Evolutionary conservation across 2,888 invertebrate genomes (phyloP).

Genomic region (Diaperis boleti): DNA sequence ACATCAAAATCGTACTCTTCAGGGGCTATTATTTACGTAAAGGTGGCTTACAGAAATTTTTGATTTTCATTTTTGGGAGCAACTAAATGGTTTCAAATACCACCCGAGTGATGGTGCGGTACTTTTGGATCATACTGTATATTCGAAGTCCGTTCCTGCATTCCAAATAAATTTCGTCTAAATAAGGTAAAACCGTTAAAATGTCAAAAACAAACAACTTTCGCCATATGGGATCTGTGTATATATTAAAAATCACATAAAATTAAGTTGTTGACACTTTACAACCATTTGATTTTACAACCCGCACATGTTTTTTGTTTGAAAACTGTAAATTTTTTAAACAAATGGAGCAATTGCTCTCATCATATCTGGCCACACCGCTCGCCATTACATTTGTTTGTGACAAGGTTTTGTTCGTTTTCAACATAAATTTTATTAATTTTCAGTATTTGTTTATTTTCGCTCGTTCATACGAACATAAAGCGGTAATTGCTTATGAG

Average conservation of each 20-base stretch:
- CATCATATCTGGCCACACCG: slow-evolving; percentile 10
- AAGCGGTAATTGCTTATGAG: slow-evolving; percentile 34
- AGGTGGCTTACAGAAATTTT: too few relatives aligned
- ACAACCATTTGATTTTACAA: slow-evolving; percentile 32
- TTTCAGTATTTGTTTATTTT: slow-evolving; percentile 32
- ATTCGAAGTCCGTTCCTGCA: background rate
- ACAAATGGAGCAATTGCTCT: slow-evolving; percentile 19
- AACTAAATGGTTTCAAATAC: too few relatives aligned
- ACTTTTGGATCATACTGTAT: too few relatives aligned
- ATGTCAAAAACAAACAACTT: slow-evolving; percentile 41
- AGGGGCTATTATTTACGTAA: too few relatives aligned
- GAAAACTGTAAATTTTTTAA: slow-evolving; percentile 32
- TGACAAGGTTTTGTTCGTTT: slow-evolving; percentile 24
- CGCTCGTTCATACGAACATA: slow-evolving; percentile 29
- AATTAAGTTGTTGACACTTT: slow-evolving; percentile 41
- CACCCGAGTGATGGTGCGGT: too few relatives aligned
- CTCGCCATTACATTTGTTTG: slow-evolving; percentile 21
- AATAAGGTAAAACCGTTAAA: slow-evolving; percentile 28
- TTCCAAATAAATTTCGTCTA: slow-evolving; percentile 25
- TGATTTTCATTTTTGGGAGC: too few relatives aligned
- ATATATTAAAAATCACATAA: slow-evolving; percentile 41
- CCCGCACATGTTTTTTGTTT: slow-evolving; percentile 40
- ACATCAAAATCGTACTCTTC: too few relatives aligned
- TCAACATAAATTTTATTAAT: slow-evolving; percentile 30
- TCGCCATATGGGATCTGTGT: slow-evolving; percentile 38